Percentiles rank a stretch among this genome's conserved stretches.
These are phyloP conservation scores for Heliconius hortense DNA, from an alignment of 2,888 invertebrate genomes.

Conservation along the genomic window DNA sequence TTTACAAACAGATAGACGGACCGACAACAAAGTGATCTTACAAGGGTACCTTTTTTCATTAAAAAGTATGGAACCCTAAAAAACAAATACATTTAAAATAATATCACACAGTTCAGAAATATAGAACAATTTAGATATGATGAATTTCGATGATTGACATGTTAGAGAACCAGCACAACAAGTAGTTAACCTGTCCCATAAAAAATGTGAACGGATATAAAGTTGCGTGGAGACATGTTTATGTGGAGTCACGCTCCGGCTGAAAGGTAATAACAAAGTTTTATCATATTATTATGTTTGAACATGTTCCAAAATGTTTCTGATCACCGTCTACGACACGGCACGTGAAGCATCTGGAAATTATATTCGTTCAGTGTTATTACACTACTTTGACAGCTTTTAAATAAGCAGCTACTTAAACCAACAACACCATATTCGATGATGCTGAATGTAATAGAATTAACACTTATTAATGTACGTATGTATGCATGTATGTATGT, in stretches of 20 bases:
- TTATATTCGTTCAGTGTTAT: not conserved
- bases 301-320: slow-evolving; percentile 38
- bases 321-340: slow-evolving; percentile 10
- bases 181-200: slow-evolving; percentile 28
- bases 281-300: slow-evolving; percentile 37
- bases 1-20: too few species aligned
- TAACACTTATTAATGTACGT: not conserved
- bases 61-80: not conserved
- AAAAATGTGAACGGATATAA: slow-evolving; percentile 34
- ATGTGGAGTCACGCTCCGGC: slow-evolving; percentile 38
- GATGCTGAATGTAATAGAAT: not conserved
- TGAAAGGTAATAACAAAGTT: slow-evolving; percentile 35
- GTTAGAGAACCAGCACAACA: slow-evolving; percentile 8
- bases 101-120: not conserved
- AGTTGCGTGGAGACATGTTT: slow-evolving; percentile 31
- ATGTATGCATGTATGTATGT: slow-evolving; percentile 1
- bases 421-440: too few species aligned
- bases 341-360: slow-evolving; percentile 3
- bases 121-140: not conserved
- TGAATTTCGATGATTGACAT: slow-evolving; percentile 14
- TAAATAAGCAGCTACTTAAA: not conserved
- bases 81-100: not conserved
- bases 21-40: too few species aligned
- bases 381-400: not conserved
- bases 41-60: too few species aligned